Conservation (phyloP, 2,888 invertebrate genomes). For the Helleia helle region DNA sequence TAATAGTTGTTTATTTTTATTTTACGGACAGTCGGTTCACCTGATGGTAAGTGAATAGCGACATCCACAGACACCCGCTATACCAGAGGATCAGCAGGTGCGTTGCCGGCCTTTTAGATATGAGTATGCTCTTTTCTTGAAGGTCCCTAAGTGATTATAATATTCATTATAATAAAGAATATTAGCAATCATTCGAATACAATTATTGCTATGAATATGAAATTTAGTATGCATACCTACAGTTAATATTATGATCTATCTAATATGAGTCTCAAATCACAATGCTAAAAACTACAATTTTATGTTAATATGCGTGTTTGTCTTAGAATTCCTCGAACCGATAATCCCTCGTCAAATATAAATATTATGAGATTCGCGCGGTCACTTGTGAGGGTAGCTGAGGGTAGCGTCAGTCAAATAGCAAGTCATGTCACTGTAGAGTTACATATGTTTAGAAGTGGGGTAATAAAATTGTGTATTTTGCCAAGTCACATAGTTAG, state of each 20-base stretch:
- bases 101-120: no score
- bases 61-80: no score
- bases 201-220: not conserved
- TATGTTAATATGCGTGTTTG: not conserved
- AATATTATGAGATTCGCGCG: slow-evolving; percentile 35
- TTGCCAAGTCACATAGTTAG: no score
- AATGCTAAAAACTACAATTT: not conserved
- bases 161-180: no score
- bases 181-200: not conserved
- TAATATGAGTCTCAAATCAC: no score
- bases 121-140: no score
- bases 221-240: not conserved
- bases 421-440: slow-evolving; percentile 60
- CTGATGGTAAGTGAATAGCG: no score
- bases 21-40: no score
- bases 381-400: slow-evolving; percentile 35
- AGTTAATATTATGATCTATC: no score
- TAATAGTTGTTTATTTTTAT: no score
- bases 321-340: slow-evolving; percentile 18
- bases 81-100: no score
- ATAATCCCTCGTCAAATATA: slow-evolving; percentile 16
- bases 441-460: slow-evolving; percentile 27
- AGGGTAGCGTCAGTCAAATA: slow-evolving; percentile 48
- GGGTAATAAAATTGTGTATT: not conserved
- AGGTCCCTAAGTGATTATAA: no score